These are phyloP conservation scores for Epizoanthus rinbou DNA, from an alignment of 92 coral and sea anemone species.

Conservation along the genomic window DNA sequence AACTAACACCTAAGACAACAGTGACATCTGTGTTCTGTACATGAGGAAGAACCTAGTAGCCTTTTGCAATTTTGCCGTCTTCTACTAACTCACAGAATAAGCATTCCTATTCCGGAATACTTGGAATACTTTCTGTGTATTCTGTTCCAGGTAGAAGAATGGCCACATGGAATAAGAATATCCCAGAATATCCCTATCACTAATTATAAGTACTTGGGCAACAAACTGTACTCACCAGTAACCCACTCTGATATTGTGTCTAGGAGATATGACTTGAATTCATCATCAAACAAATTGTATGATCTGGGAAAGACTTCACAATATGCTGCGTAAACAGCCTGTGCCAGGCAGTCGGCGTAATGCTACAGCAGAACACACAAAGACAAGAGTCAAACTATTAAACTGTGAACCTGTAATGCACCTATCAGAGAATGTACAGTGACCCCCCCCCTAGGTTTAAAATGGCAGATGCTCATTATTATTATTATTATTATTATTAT, in stretches of 20 bases:
- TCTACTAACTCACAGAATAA: no score
- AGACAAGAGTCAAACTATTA: neutral
- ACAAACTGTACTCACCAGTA: slow-evolving; percentile 58
- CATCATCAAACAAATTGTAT: slow-evolving; percentile 80
- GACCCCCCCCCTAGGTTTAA: no score
- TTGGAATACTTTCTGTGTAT: neutral
- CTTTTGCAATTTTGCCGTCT: no score
- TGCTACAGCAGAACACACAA: slow-evolving; percentile 32
- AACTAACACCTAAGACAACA: no score
- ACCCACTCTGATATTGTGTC: slow-evolving; percentile 92
- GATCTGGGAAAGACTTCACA: slow-evolving; percentile 97
- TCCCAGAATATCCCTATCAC: no score
- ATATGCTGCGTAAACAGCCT: slow-evolving; percentile 89
- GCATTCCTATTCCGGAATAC: neutral
- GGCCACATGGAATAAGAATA: no score
- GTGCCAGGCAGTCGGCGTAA: slow-evolving; percentile 92
- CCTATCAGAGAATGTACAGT: no score
- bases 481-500: no score
- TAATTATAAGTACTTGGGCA: no score
- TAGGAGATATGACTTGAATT: slow-evolving; percentile 77
- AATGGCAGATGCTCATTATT: no score
- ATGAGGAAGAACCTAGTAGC: no score
- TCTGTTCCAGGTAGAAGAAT: neutral
- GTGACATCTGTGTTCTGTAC: no score
- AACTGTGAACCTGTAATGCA: neutral